Percentiles rank a stretch among this genome's conserved stretches.
Evolutionary conservation across 1,140 invertebrate species (phyloP).

Genomic region (Zaprionus ornatus): DNA sequence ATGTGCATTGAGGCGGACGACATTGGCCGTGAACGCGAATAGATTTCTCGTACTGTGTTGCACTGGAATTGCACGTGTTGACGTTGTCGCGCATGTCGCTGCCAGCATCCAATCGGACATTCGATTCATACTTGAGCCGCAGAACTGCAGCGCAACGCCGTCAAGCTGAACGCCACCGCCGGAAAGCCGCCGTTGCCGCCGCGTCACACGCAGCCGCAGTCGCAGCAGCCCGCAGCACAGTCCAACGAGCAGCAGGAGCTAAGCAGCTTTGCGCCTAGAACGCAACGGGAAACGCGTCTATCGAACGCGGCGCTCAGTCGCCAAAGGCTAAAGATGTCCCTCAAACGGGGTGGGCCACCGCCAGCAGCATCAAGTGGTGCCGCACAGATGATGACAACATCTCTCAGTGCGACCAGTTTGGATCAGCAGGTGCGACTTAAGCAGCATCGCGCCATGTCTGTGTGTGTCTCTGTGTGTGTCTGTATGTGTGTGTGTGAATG

Average conservation of each 20-base stretch:
- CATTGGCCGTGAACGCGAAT: slow-evolving; percentile 49
- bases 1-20: slow-evolving; percentile 48
- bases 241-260: slow-evolving; percentile 47
- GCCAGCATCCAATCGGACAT: neutral
- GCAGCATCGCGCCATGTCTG: neutral
- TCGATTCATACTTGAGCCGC: slow-evolving; percentile 1
- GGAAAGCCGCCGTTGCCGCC: slow-evolving; percentile 75
- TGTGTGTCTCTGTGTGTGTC: neutral
- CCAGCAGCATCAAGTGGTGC: slow-evolving; percentile 66
- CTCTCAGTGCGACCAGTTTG: slow-evolving; percentile 47
- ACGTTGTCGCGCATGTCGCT: slow-evolving; percentile 44
- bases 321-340: slow-evolving; percentile 76
- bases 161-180: slow-evolving; percentile 73
- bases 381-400: slow-evolving; percentile 64
- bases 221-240: slow-evolving; percentile 41
- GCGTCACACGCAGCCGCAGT: slow-evolving; percentile 55
- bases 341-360: slow-evolving; percentile 72
- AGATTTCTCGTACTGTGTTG: slow-evolving; percentile 30
- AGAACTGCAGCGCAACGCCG: slow-evolving; percentile 49
- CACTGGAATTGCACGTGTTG: slow-evolving; percentile 41
- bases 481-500: slow-evolving; percentile 5
- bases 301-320: slow-evolving; percentile 65
- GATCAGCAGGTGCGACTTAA: slow-evolving; percentile 63
- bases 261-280: slow-evolving; percentile 41
- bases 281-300: slow-evolving; percentile 53